phyloP scores from a whole-genome alignment of 2,797 vertebrate species.

The Notolepis coatsorum region DNA sequence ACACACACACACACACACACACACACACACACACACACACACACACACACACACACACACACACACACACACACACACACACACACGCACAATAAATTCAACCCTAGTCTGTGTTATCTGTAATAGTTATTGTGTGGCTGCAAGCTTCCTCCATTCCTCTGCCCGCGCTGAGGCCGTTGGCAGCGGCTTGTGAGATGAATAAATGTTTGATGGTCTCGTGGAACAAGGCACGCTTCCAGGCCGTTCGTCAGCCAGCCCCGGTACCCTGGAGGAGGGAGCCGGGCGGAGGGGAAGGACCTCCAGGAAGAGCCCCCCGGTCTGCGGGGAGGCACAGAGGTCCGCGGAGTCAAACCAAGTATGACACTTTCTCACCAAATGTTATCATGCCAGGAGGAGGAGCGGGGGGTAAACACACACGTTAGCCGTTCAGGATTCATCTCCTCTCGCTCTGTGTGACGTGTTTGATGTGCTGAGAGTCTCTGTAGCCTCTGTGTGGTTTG shows the following conservation, averaged over 20 bases:
- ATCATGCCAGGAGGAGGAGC: conserved; percentile 64
- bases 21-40: background rate
- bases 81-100: conserved; percentile 2
- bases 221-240: conserved; percentile 64
- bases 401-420: conserved; percentile 67
- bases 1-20: conserved; percentile 9
- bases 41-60: conserved; percentile 10
- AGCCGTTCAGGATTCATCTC: conserved; percentile 71
- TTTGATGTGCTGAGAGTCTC: conserved; percentile 72
- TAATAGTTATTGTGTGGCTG: conserved; percentile 27
- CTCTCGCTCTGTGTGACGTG: conserved; percentile 53
- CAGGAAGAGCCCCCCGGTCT: conserved; percentile 54
- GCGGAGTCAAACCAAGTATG: conserved; percentile 65
- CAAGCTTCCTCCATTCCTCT: conserved; percentile 13
- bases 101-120: conserved; percentile 29
- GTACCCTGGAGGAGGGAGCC: background rate
- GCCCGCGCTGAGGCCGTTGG: conserved; percentile 44
- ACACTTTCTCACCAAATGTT: conserved; percentile 77
- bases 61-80: conserved; percentile 12
- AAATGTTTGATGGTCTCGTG: conserved; percentile 63
- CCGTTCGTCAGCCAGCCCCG: conserved; percentile 43
- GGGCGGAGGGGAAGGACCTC: conserved; percentile 50
- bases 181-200: conserved; percentile 57
- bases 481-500: conserved; percentile 67
- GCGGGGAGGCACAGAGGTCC: conserved; percentile 52